Conservation (phyloP, 37 sponge, comb jelly and placozoan species). For the Theonella swinhoei region DNA sequence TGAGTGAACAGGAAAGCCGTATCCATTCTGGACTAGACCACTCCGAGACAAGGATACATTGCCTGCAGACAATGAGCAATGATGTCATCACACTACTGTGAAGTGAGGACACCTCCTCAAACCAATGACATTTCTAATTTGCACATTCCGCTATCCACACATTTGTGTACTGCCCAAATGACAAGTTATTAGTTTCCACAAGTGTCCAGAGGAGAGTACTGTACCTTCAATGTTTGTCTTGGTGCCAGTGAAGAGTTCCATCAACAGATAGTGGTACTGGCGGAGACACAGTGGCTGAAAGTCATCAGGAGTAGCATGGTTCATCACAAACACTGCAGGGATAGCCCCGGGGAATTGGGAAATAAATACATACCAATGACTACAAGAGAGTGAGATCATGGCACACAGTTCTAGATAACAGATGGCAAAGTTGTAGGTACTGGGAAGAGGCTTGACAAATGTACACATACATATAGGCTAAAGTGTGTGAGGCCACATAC, state of each 20-base stretch:
- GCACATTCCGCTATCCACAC: background rate
- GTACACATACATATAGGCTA: too few species aligned
- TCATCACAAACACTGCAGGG: conserved; percentile 73
- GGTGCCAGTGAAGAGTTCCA: conserved; percentile 32
- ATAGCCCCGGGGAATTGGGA: background rate
- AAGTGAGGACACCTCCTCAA: too few species aligned
- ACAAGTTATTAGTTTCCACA: background rate
- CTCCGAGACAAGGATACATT: conserved; percentile 57
- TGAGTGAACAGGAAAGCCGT: conserved; percentile 24
- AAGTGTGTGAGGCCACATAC: too few species aligned
- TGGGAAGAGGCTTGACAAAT: too few species aligned
- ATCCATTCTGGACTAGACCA: conserved; percentile 62
- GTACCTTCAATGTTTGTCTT: conserved; percentile 40
- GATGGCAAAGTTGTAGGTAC: too few species aligned
- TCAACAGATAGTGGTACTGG: conserved; percentile 39
- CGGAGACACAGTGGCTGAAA: conserved; percentile 65
- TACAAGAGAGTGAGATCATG: background rate
- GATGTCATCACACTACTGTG: background rate
- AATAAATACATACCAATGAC: background rate
- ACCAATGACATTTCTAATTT: too few species aligned
- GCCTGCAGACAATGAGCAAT: background rate
- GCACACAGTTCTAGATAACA: too few species aligned
- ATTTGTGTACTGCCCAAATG: background rate
- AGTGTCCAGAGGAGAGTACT: too few species aligned
- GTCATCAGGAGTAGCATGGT: conserved; percentile 76